These are phyloP conservation scores for Ashinkailepas kermadecensis DNA, from an alignment of 2,888 invertebrate species.

Conservation along the genomic window DNA sequence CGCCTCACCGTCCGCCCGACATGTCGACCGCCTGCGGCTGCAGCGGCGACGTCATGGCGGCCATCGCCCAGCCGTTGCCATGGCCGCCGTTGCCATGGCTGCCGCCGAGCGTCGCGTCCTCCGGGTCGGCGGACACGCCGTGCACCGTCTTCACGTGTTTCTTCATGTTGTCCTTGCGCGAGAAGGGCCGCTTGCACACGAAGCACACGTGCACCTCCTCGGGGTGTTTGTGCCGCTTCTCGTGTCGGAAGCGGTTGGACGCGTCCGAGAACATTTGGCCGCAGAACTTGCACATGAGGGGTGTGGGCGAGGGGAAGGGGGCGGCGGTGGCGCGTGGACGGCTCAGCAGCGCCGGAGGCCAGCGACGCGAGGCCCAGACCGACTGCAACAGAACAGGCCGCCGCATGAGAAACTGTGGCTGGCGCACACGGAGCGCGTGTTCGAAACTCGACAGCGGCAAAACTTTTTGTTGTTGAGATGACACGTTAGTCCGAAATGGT, in stretches of 20 bases:
- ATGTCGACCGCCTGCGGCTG: slow-evolving; percentile 15
- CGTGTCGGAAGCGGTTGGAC: slow-evolving; percentile 20
- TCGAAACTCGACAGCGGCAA: too few species aligned
- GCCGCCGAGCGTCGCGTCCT: not conserved
- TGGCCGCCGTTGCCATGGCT: not conserved
- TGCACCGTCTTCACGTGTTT: slow-evolving; percentile 22
- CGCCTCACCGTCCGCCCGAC: not conserved
- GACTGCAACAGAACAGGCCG: not conserved
- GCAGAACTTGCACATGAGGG: slow-evolving; percentile 24
- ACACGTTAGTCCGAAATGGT: too few species aligned
- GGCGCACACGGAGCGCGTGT: too few species aligned
- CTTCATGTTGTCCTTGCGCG: slow-evolving; percentile 24
- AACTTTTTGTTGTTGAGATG: too few species aligned
- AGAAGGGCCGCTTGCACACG: slow-evolving; percentile 24
- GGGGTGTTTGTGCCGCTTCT: slow-evolving; percentile 22
- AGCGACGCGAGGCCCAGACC: not conserved
- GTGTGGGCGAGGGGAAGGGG: slow-evolving; percentile 16
- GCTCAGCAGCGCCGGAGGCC: not conserved
- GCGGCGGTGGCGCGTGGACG: not conserved
- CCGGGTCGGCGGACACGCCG: not conserved
- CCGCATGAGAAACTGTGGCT: slow-evolving; percentile 14
- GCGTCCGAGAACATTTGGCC: slow-evolving; percentile 22
- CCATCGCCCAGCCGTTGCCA: slow-evolving; percentile 7
- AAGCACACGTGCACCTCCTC: slow-evolving; percentile 22
- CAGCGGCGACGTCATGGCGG: not conserved